Evolutionary conservation across 2,888 invertebrate species (phyloP), one percentile per base, ranked within the genome.

Genomic region (Macropis europaea): DNA sequence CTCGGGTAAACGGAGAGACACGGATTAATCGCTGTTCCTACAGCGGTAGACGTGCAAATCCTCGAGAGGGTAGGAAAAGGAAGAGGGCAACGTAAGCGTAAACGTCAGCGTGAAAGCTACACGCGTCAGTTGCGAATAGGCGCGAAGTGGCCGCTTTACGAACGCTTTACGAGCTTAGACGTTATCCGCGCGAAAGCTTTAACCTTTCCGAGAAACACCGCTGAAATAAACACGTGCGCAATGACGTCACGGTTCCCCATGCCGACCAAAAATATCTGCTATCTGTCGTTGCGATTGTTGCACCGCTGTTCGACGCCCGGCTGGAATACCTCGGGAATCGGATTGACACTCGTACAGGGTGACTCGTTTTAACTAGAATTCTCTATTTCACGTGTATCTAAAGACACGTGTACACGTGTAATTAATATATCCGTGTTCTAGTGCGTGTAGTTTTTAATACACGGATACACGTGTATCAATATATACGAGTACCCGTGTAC

Each of bases 151-250:
- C 42, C 68, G 61, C 45, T 76, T 80, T 73, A 72, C 43, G 48
- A 42, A 34, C 40, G 67, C 47, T 64, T 72, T 74, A 75, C 56
- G 62, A 77, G 77, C 72, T 67, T 75, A 60, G 50, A 50, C 60
- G 73, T 9, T 34, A 36, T 45, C 34, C 60, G 50, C 60, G 64
- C 76, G 64, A 83, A 83, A 79, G 64, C 78, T 78, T 78, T 48
- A 72, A 76, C 75, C 80, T 82, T 83, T 82, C 84, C 59, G 57
- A 78, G 81, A 77, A 71, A 82, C 72, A 70, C 73, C 79, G 78
- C 84, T 81, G 83, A 84, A 86, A 86, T 87, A 87, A 87, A 86
- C 86, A 86, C 84, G 86, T 85, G 85, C 62, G 60, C 73, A 75
- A 80, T 86, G 86, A 87, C 87, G 86, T 87, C 85, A 85, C 61